Percentiles rank a stretch among this genome's conserved stretches.
Evolutionary conservation across 2,888 invertebrate species (phyloP).

Genomic region (Cosmorhoe ocellata): DNA sequence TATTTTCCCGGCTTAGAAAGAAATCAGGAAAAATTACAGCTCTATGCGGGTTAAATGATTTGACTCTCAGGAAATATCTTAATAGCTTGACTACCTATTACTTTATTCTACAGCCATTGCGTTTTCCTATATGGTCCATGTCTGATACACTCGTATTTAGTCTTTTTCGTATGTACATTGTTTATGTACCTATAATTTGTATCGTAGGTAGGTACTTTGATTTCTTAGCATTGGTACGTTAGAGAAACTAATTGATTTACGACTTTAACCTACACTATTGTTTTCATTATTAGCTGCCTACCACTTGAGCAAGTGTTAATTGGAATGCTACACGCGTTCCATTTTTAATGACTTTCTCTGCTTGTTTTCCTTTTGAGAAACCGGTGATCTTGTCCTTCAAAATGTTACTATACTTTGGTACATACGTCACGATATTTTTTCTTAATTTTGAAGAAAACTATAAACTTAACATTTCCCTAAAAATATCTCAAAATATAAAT

Average conservation of each 20-base stretch:
- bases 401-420: no score
- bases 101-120: no score
- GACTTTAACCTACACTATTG: slow-evolving; percentile 26
- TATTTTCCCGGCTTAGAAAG: background rate
- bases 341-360: slow-evolving; percentile 79
- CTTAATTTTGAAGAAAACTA: no score
- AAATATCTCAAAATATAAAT: no score
- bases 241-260: slow-evolving; percentile 34
- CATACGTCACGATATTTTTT: no score
- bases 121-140: no score
- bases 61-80: slow-evolving; percentile 6
- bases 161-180: no score
- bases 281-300: slow-evolving; percentile 29
- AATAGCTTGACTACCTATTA: background rate
- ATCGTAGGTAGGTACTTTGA: no score
- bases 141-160: no score
- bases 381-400: slow-evolving; percentile 46
- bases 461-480: no score
- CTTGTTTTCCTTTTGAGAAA: slow-evolving; percentile 54
- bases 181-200: no score
- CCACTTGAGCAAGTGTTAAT: slow-evolving; percentile 34
- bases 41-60: slow-evolving; percentile 10
- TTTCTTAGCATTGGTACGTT: slow-evolving; percentile 15
- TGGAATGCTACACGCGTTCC: slow-evolving; percentile 61
- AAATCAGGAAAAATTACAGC: slow-evolving; percentile 1